Percentiles rank a stretch among this genome's conserved stretches.
Conservation (phyloP, 1,140 invertebrate genomes). For the Diorhabda elongata region DNA sequence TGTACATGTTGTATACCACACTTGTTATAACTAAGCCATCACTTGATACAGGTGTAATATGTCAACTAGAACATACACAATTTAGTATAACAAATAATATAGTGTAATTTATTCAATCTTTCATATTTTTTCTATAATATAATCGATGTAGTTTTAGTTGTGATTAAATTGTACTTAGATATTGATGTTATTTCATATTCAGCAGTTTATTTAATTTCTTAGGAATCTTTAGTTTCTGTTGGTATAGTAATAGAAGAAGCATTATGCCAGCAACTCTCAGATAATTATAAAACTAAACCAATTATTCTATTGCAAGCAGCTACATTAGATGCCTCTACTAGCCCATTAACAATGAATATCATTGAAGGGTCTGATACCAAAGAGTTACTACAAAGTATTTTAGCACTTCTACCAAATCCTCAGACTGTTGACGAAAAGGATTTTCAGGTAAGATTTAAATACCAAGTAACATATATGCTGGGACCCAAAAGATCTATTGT, state of each 20-base stretch:
- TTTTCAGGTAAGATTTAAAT: constrained; percentile 48
- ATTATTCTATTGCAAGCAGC: constrained; percentile 50
- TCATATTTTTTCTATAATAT: no score
- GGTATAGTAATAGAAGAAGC: constrained; percentile 48
- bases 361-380: constrained; percentile 49
- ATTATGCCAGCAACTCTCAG: constrained; percentile 50
- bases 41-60: no score
- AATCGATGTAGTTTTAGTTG: no score
- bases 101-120: no score
- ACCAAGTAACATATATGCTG: no score
- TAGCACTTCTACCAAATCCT: constrained; percentile 55
- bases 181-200: background rate
- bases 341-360: constrained; percentile 25
- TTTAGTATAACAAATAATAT: no score
- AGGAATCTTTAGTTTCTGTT: constrained; percentile 57
- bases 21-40: no score
- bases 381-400: constrained; percentile 54
- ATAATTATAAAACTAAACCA: constrained; percentile 43
- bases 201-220: constrained; percentile 25
- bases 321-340: constrained; percentile 28
- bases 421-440: constrained; percentile 49
- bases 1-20: no score
- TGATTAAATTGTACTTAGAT: no score
- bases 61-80: no score
- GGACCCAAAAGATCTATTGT: no score